Conservation (phyloP, 2,888 invertebrate genomes). For the Seira ritae region DNA sequence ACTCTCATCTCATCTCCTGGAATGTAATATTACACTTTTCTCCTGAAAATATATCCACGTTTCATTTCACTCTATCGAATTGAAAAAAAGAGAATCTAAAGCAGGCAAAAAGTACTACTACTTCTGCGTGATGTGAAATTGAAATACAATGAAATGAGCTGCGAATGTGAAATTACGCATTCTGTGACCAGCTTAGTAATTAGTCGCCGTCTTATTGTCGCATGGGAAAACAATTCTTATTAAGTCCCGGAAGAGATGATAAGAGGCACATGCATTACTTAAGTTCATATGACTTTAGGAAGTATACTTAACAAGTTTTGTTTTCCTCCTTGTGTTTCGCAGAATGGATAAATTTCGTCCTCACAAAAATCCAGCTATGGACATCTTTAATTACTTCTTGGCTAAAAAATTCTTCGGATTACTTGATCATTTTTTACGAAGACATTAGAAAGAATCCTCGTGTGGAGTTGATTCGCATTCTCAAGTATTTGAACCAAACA, state of each 20-base stretch:
- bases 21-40: constrained; percentile 57
- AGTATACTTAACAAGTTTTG: not conserved
- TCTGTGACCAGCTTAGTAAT: no score
- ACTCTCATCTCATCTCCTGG: not conserved
- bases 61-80: not conserved
- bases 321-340: constrained; percentile 38
- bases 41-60: not conserved
- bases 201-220: no score
- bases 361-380: constrained; percentile 62
- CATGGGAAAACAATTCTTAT: no score
- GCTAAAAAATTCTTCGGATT: constrained; percentile 72
- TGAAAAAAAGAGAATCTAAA: not conserved
- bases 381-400: constrained; percentile 69
- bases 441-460: constrained; percentile 74
- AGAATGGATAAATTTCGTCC: constrained; percentile 70
- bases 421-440: constrained; percentile 75
- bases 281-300: no score
- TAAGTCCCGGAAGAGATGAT: no score
- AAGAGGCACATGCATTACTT: no score
- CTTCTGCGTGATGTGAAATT: no score
- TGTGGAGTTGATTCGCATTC: constrained; percentile 71
- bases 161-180: no score
- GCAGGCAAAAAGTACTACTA: no score
- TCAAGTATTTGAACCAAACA: constrained; percentile 73
- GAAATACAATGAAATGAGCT: no score